A percentile compares a stretch with the other conserved stretches of the same genome.
phyloP scores from a whole-genome alignment of 2,797 vertebrate genomes.

The Mycteria americana region DNA sequence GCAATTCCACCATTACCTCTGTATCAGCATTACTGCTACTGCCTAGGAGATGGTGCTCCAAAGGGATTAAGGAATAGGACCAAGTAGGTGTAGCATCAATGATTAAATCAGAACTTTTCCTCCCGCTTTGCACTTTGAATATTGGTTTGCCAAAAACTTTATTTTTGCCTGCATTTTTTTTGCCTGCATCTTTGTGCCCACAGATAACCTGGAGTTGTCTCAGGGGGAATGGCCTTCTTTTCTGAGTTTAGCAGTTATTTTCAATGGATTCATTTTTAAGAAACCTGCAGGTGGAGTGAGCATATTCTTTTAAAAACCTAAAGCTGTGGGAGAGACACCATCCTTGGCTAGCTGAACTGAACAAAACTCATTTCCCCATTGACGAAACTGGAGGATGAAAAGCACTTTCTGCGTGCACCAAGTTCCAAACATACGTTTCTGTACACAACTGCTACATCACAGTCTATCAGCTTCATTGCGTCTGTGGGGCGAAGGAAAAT shows the following conservation, averaged over 20 bases:
- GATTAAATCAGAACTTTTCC: not conserved
- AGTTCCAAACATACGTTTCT: not conserved
- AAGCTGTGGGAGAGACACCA: not conserved
- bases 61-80: not conserved
- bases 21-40: not conserved
- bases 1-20: not conserved
- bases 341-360: not conserved
- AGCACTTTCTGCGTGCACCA: not conserved
- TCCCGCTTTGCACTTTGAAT: not conserved
- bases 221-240: not conserved
- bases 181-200: not conserved
- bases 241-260: not conserved
- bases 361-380: not conserved
- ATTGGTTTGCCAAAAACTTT: not conserved
- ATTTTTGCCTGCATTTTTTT: not conserved
- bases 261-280: not conserved
- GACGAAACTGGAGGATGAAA: not conserved
- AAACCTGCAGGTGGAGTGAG: not conserved
- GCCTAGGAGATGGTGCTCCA: not conserved
- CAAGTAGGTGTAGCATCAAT: not conserved
- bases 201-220: not conserved
- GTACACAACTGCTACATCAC: not conserved
- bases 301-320: not conserved
- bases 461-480: accelerated
- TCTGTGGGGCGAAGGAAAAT: not conserved